A percentile compares a stretch with the other conserved stretches of the same genome.
These are phyloP conservation scores for Quadriops clusia DNA, from an alignment of 2,888 invertebrate genomes.

Conservation along the genomic window DNA sequence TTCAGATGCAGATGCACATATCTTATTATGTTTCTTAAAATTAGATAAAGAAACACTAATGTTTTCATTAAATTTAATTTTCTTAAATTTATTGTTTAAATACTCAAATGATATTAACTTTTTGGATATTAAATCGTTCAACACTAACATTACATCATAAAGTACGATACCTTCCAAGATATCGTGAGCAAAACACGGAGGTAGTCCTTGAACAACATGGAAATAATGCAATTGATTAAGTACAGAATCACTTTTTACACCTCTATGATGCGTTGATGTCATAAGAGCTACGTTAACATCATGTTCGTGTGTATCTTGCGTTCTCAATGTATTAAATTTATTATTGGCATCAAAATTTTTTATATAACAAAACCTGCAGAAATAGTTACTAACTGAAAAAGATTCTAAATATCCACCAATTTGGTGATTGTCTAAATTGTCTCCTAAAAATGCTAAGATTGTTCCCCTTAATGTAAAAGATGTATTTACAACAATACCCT, in stretches of 20 bases:
- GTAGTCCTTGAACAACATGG: conserved; percentile 21
- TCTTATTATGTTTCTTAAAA: conserved; percentile 10
- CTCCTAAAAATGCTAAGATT: conserved; percentile 18
- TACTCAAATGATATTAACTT: conserved; percentile 8
- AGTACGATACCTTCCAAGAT: conserved; percentile 20
- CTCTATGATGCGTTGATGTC: conserved; percentile 9
- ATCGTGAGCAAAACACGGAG: conserved; percentile 24
- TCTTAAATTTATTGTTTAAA: conserved; percentile 8
- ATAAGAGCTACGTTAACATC: conserved; percentile 5
- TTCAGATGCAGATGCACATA: conserved; percentile 8
- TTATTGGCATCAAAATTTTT: conserved; percentile 6
- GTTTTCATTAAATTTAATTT: conserved; percentile 10
- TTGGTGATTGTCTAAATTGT: conserved; percentile 17
- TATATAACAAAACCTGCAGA: conserved; percentile 18
- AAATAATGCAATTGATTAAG: conserved; percentile 19
- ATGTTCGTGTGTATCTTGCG: conserved; percentile 3
- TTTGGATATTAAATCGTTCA: conserved; percentile 15
- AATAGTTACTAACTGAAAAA: conserved; percentile 14
- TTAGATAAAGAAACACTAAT: conserved; percentile 9
- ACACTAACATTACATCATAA: conserved; percentile 17
- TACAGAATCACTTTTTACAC: conserved; percentile 19
- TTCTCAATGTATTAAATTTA: background rate
- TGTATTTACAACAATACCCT: conserved; percentile 15
- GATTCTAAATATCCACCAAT: conserved; percentile 20
- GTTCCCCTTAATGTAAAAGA: conserved; percentile 16